Evolutionary conservation across 2,797 vertebrate species (phyloP).

Genomic region (Bradypus variegatus): DNA sequence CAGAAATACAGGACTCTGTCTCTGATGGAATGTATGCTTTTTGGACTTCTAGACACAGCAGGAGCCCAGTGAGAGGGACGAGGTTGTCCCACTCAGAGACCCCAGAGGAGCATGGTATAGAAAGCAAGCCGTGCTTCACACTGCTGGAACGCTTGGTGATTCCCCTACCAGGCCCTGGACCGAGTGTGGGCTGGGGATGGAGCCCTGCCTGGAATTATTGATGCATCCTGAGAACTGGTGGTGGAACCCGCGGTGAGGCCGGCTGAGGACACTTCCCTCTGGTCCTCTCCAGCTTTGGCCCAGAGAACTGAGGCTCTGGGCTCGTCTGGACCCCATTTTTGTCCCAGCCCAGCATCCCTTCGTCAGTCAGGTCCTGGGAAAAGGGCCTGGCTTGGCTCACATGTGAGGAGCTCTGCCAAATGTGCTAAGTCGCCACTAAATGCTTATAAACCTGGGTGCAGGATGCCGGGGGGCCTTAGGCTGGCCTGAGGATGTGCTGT

Average conservation of each 20-base stretch:
- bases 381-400: background rate
- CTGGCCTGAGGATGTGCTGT: slow-evolving; percentile 17
- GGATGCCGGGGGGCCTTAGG: background rate
- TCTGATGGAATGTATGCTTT: background rate
- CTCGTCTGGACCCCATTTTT: slow-evolving; percentile 21
- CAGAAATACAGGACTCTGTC: background rate
- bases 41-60: background rate
- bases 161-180: background rate
- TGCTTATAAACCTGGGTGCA: slow-evolving; percentile 40
- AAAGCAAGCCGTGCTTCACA: background rate
- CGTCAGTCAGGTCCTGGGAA: background rate
- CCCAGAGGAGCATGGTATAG: background rate
- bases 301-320: background rate
- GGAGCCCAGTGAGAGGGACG: background rate
- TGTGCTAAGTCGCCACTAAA: slow-evolving; percentile 32
- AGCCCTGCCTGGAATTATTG: slow-evolving; percentile 53
- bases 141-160: background rate
- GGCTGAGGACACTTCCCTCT: slow-evolving; percentile 25
- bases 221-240: slow-evolving; percentile 23
- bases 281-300: slow-evolving; percentile 35
- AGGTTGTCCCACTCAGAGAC: background rate
- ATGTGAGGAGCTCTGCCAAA: slow-evolving; percentile 36
- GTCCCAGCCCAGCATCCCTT: background rate
- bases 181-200: slow-evolving; percentile 28
- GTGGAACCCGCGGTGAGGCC: background rate